Conservation (phyloP, 2,797 vertebrate species). For the Chromobotia macracanthus region DNA sequence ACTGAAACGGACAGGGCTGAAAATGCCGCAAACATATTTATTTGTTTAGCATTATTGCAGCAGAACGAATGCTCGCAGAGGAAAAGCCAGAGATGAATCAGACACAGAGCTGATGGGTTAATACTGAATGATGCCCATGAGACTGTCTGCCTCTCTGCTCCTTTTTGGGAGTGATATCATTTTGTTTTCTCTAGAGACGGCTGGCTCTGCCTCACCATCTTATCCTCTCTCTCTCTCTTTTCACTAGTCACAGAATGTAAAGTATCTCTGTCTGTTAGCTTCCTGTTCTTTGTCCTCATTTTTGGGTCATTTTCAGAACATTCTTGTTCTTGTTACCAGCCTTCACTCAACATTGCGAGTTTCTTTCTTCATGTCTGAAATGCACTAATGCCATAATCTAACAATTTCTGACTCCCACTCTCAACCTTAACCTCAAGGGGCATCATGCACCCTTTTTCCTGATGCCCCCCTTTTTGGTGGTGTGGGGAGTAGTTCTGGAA, state of each 20-base stretch:
- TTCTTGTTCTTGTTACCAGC: neutral
- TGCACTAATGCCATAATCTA: slow-evolving; percentile 32
- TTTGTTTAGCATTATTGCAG: slow-evolving; percentile 39
- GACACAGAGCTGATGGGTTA: slow-evolving; percentile 38
- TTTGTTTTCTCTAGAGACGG: slow-evolving; percentile 46
- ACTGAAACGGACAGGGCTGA: slow-evolving; percentile 43
- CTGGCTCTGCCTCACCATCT: slow-evolving; percentile 67
- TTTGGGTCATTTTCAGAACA: slow-evolving; percentile 22
- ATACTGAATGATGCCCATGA: slow-evolving; percentile 50
- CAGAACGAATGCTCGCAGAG: slow-evolving; percentile 14
- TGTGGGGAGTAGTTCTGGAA: neutral
- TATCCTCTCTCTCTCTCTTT: slow-evolving; percentile 46
- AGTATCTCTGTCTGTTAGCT: slow-evolving; percentile 20
- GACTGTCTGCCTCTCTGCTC: slow-evolving; percentile 42
- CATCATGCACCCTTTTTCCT: neutral
- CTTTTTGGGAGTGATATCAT: slow-evolving; percentile 52
- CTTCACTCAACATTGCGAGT: neutral
- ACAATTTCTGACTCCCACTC: slow-evolving; percentile 1
- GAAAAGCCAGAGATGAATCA: slow-evolving; percentile 47
- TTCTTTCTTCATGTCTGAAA: slow-evolving; percentile 29
- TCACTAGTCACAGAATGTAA: slow-evolving; percentile 30
- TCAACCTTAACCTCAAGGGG: slow-evolving; percentile 8
- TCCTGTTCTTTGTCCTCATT: slow-evolving; percentile 26
- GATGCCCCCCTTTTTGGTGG: neutral
- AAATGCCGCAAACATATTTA: slow-evolving; percentile 40